A percentile compares a stretch with the other conserved stretches of the same genome.
Evolutionary conservation across 2,113 vertebrate species (phyloP).

Genomic region (Damaliscus lunatus): DNA sequence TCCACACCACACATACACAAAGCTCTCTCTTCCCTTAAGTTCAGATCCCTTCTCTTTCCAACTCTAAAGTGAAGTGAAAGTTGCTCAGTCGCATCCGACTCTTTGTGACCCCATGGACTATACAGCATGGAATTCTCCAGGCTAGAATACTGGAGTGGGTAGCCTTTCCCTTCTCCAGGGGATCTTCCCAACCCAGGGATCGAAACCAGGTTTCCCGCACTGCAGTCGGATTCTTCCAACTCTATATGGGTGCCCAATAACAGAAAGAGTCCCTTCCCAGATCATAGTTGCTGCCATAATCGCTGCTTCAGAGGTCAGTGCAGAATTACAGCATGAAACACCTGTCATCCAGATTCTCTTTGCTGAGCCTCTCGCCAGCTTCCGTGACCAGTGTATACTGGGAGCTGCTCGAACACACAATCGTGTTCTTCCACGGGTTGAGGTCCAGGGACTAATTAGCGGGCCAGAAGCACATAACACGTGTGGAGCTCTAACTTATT

Average conservation of each 20-base stretch:
- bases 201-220: not conserved
- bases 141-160: not conserved
- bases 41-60: constrained; percentile 56
- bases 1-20: not conserved
- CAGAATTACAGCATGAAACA: not conserved
- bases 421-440: not conserved
- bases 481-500: not conserved
- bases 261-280: not conserved
- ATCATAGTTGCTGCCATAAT: not conserved
- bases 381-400: not conserved
- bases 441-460: not conserved
- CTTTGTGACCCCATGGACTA: not conserved
- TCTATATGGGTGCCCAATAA: not conserved
- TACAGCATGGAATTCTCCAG: not conserved
- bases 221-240: not conserved
- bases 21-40: not conserved
- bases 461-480: not conserved
- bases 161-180: not conserved
- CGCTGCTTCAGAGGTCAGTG: constrained; percentile 8
- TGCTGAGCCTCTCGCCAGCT: not conserved
- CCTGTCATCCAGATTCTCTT: not conserved
- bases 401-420: not conserved
- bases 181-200: not conserved
- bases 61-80: not conserved
- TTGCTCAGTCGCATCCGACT: not conserved